Percentiles rank a stretch among this genome's conserved stretches.
Evolutionary conservation across 2,797 vertebrate species (phyloP).

Genomic region (Choloepus didactylus): DNA sequence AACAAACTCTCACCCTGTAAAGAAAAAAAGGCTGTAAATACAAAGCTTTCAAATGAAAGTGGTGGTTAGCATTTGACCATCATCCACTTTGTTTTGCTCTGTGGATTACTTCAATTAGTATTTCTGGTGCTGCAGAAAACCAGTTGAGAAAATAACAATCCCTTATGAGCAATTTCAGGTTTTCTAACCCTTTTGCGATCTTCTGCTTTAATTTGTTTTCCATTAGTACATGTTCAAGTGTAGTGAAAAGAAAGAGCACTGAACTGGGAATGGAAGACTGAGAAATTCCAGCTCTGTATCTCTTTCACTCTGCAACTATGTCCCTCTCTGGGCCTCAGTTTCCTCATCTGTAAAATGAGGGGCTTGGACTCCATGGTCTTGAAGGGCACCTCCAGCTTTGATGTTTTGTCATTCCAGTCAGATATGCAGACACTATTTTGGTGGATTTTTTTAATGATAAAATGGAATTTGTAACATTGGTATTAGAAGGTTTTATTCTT

Average conservation of each 20-base stretch:
- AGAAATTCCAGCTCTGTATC: not conserved
- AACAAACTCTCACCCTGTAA: slow-evolving; percentile 50
- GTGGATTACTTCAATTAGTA: slow-evolving; percentile 70
- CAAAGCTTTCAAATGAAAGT: slow-evolving; percentile 67
- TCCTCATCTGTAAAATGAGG: slow-evolving; percentile 20
- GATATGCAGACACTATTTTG: not conserved
- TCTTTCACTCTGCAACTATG: not conserved
- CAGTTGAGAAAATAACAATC: slow-evolving; percentile 76
- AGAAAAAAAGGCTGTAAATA: slow-evolving; percentile 44
- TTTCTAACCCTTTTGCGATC: slow-evolving; percentile 72
- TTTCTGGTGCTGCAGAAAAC: slow-evolving; percentile 64
- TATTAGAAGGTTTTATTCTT: not conserved
- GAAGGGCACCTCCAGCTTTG: not conserved
- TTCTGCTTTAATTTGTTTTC: slow-evolving; percentile 77
- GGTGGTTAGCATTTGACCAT: slow-evolving; percentile 70
- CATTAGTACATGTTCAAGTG: slow-evolving; percentile 72
- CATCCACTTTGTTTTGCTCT: slow-evolving; percentile 65
- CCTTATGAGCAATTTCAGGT: slow-evolving; percentile 75
- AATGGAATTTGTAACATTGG: slow-evolving; percentile 13
- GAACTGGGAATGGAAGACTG: not conserved
- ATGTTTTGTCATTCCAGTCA: slow-evolving; percentile 14
- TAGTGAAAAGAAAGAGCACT: slow-evolving; percentile 19
- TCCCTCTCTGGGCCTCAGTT: slow-evolving; percentile 16
- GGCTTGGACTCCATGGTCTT: not conserved
- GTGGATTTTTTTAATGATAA: not conserved